Conservation (phyloP, 1,140 invertebrate species). For the Agrypnia vestita region DNA sequence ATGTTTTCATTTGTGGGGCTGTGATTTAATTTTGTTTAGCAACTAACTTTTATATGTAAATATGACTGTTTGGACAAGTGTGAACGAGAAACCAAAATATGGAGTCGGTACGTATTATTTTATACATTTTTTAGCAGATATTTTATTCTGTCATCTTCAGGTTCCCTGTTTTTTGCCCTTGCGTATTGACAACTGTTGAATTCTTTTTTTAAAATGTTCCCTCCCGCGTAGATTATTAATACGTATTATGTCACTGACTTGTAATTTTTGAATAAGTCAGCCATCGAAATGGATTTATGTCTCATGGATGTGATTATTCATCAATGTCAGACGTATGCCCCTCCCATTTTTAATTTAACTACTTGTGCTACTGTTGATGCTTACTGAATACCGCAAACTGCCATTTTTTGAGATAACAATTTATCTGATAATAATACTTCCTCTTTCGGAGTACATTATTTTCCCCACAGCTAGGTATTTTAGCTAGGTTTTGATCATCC, state of each 20-base stretch:
- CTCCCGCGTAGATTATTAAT: constrained; percentile 51
- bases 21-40: constrained; percentile 44
- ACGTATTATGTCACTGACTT: constrained; percentile 40
- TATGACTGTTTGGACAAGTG: constrained; percentile 48
- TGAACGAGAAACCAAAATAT: constrained; percentile 44
- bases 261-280: constrained; percentile 22
- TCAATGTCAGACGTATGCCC: constrained; percentile 44
- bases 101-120: constrained; percentile 46
- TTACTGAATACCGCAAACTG: constrained; percentile 35
- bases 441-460: constrained; percentile 4
- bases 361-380: constrained; percentile 5
- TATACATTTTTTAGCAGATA: background rate
- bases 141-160: background rate
- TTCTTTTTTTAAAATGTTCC: constrained; percentile 41
- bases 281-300: background rate
- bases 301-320: constrained; percentile 34
- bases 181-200: constrained; percentile 49
- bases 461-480: too few relatives aligned
- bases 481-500: background rate
- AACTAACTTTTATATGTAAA: constrained; percentile 26
- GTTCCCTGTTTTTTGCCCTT: constrained; percentile 42
- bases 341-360: constrained; percentile 53
- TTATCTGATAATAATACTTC: constrained; percentile 22
- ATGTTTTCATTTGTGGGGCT: constrained; percentile 46
- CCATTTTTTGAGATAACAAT: constrained; percentile 40